Evolutionary conservation across 2,888 invertebrate genomes (phyloP), one percentile per base, ranked within the genome.

Genomic region (Sicus ferrugineus): DNA sequence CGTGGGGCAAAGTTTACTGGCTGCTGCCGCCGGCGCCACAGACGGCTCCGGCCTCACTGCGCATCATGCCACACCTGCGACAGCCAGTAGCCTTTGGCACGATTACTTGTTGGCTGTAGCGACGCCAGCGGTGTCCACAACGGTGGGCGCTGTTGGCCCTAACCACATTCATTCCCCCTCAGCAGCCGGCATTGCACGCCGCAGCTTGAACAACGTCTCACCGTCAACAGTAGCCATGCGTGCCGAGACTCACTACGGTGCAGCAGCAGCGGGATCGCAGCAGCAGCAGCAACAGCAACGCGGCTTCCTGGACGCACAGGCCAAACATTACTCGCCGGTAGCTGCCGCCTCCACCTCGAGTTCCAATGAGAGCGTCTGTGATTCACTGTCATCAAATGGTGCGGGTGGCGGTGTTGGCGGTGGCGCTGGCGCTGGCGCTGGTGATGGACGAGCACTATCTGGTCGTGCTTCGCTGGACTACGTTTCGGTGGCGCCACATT

Each of bases 331-430:
- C 74, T 78, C 82, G 0, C 79, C 84, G 31, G 81, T 83, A 62
- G 78, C 78, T 31, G 83, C 85, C 31, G 83, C 82, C 26, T 88
- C 88, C 72, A 92, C 92, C 21, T 92, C 94, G 85, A 94, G 94
- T 86, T 94, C 94, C 23, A 93, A 91, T 77, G 95, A 95, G 87
- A 95, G 95, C 0, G 91, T 94, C 61, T 92, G 92, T 73, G 92
- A 92, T 70, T 87, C 88, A 77, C 89, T 90, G 26, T 87, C 87
- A 77, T 90, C 90, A 82, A n/a, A n/a, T n/a, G n/a, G n/a, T n/a
- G 90, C 90, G 50, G 75, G 72, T n/a, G 76, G 73, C 14, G 75
- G 72, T n/a, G 70, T 70, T 30, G 69, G 68, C 21, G 73, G 66
- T 50, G 73, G 67, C 7, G 67, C n/a, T n/a, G 74, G 21, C 71